Evolutionary conservation across 2,113 vertebrate species (phyloP).

Genomic region (Dermatemys mawii): DNA sequence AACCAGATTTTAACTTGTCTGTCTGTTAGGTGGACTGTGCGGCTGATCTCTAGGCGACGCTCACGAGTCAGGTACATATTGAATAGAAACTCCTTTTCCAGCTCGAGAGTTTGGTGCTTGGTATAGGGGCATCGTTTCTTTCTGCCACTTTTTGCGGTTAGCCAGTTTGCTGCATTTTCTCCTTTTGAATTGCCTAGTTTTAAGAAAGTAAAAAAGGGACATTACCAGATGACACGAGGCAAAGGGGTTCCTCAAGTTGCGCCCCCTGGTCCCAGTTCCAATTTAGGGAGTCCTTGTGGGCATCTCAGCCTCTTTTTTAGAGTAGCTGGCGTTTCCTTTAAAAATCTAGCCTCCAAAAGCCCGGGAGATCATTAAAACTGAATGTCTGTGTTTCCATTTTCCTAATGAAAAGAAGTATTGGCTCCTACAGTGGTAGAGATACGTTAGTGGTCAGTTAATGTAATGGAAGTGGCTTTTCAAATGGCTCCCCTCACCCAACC

Average conservation of each 20-base stretch:
- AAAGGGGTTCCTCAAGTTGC: neutral
- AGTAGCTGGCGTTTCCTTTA: neutral
- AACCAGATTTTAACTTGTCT: conserved; percentile 99
- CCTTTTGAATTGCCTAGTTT: conserved; percentile 88
- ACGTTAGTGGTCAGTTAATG: neutral
- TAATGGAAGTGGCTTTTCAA: neutral
- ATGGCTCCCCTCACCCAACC: neutral
- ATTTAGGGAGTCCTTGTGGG: neutral
- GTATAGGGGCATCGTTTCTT: conserved; percentile 99
- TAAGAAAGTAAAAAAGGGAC: conserved; percentile 70
- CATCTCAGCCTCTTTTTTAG: neutral
- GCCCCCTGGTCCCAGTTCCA: neutral
- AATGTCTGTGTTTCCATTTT: neutral
- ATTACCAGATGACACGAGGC: conserved; percentile 49
- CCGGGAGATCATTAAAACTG: neutral
- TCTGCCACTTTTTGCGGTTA: conserved; percentile 97
- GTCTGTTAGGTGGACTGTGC: conserved; percentile 98
- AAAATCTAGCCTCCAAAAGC: neutral
- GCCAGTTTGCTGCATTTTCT: conserved; percentile 93
- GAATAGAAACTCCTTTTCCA: conserved; percentile 99
- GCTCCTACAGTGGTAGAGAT: neutral
- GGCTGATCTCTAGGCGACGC: conserved; percentile 99
- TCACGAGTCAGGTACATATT: conserved; percentile 99
- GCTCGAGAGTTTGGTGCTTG: conserved; percentile 98
- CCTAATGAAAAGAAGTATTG: neutral